These are phyloP conservation scores for Gymnocephalus cernua DNA, from an alignment of 2,113 vertebrate genomes.

Conservation along the genomic window DNA sequence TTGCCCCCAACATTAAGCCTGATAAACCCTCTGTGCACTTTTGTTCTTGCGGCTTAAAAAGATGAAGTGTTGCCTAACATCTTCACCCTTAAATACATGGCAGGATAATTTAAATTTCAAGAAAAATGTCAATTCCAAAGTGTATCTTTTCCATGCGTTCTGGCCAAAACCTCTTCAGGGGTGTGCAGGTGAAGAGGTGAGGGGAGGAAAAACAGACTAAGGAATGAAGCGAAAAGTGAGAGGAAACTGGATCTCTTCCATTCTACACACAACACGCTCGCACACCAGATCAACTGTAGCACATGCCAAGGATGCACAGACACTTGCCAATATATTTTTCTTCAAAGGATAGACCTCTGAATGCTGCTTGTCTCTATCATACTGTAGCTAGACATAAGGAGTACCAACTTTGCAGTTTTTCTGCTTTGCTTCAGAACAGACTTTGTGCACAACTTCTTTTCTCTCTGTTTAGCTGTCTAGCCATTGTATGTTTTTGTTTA, in stretches of 20 bases:
- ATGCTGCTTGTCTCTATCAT: constrained; percentile 10
- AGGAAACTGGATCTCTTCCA: constrained; percentile 61
- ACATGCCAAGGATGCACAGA: constrained; percentile 60
- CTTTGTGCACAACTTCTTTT: constrained; percentile 10
- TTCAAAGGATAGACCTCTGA: constrained; percentile 42
- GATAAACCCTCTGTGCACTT: constrained; percentile 15
- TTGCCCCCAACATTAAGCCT: neutral
- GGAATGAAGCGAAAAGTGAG: constrained; percentile 52
- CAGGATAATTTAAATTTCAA: constrained; percentile 27
- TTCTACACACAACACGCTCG: constrained; percentile 37
- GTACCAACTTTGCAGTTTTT: constrained; percentile 5
- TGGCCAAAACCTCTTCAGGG: constrained; percentile 54
- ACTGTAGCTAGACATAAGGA: neutral
- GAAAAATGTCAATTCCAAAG: constrained; percentile 27
- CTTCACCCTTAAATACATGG: constrained; percentile 14
- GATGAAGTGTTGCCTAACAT: constrained; percentile 19
- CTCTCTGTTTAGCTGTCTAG: constrained; percentile 25
- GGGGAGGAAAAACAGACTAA: constrained; percentile 51
- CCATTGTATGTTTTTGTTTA: constrained; percentile 46
- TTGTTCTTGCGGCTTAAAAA: constrained; percentile 24
- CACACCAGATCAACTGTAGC: constrained; percentile 36
- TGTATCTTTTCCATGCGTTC: constrained; percentile 33
- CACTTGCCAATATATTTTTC: constrained; percentile 48
- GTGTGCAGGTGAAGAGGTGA: constrained; percentile 53
- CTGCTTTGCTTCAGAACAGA: constrained; percentile 9